Base-by-base conservation (phyloP, 1,140 invertebrate genomes). In the Drosophila orosa region DNA sequence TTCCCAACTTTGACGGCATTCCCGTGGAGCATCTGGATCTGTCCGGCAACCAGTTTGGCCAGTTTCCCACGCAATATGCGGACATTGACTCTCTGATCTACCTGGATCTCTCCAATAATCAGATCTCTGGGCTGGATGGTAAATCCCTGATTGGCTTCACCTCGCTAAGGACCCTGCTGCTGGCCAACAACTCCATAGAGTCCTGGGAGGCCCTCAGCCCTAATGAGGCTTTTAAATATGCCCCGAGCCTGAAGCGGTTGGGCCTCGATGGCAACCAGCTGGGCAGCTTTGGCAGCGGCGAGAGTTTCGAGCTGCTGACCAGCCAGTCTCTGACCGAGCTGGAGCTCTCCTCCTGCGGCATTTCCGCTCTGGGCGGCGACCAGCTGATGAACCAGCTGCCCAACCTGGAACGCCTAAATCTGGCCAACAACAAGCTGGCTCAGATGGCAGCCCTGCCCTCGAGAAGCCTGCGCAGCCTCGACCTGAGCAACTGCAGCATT, bases 81-180 rank as follows among this genome's bases (percentile, higher is more conserved):
- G 59, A 91, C 29, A 91, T 92, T 77, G 42, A 89, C 31, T 92
- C 93, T n/a, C 81, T 95, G 47, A 78, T 93, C 45, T 91, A 90
- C 37, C 86, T 95, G 45, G 94, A 95, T 81, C 59, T 95, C 19
- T 94, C 94, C 24, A 84, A 92, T 35, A 95, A 95, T 76, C 72
- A 90, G 47, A 92, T 95, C 24, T 86, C 77, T 6, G 79, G 79
- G 22, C 56, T 95, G 48, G 89, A 90, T 3, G 66, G 71, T 29
- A 74, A 92, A 54, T 91, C 93, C 3, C 90, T 95, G 3, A 62
- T 92, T 25, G 93, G 93, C 9, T 92, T 94, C 15, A 92, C 90
- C 12, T 84, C 92, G 3, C 81, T 95, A 19, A 90, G 93, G 74
- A 85, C 91, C 5, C 76, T 95, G 31, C 92, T 94, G 79, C 82